These are phyloP conservation scores for Drosophila greeni DNA, from an alignment of 2,888 invertebrate species.

Conservation along the genomic window DNA sequence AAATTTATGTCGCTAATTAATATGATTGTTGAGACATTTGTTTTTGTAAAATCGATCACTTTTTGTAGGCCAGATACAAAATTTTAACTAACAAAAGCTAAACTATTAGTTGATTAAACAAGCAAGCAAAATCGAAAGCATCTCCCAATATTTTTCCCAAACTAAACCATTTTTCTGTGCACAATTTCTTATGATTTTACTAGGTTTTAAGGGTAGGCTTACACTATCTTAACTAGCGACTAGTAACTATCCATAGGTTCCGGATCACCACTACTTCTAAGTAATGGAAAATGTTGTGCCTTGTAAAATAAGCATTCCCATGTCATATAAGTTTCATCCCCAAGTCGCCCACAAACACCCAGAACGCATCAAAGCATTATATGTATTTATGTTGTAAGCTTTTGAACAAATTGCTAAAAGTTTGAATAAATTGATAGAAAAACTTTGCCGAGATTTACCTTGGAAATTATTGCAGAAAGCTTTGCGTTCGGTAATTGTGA, in stretches of 20 bases:
- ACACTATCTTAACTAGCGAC: slow-evolving; percentile 19
- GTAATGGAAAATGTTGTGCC: slow-evolving; percentile 61
- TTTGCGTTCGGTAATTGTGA: slow-evolving; percentile 36
- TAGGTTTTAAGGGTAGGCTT: slow-evolving; percentile 66
- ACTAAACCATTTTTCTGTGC: slow-evolving; percentile 3
- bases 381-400: slow-evolving; percentile 29
- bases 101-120: too few species aligned
- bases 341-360: slow-evolving; percentile 2
- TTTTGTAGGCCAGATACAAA: too few species aligned
- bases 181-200: slow-evolving; percentile 61
- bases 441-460: slow-evolving; percentile 20
- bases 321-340: slow-evolving; percentile 7
- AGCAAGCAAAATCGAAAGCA: background rate
- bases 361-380: slow-evolving; percentile 21
- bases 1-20: too few species aligned
- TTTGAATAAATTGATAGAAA: slow-evolving; percentile 40
- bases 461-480: slow-evolving; percentile 25
- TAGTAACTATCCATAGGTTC: slow-evolving; percentile 54
- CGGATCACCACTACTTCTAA: slow-evolving; percentile 52
- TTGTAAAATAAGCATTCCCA: slow-evolving; percentile 31
- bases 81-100: too few species aligned
- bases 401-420: slow-evolving; percentile 26
- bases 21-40: too few species aligned
- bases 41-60: background rate
- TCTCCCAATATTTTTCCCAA: background rate